A percentile compares a stretch with the other conserved stretches of the same genome.
phyloP scores from a whole-genome alignment of 1,140 invertebrate genomes.

The Samia ricini region DNA sequence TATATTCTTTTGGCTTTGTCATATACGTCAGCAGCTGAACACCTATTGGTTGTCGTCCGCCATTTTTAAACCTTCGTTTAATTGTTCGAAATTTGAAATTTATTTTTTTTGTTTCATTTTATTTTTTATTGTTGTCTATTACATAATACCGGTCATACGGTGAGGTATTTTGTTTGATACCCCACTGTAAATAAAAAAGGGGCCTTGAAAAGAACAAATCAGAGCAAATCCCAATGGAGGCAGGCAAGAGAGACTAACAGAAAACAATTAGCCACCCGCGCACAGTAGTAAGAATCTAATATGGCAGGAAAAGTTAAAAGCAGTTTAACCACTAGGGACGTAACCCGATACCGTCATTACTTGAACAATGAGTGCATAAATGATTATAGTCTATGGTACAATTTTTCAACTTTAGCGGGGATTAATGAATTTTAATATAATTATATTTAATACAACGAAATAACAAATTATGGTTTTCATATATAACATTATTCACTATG shows the following conservation, averaged over 20 bases:
- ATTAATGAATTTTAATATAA: no score
- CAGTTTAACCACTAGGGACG: slow-evolving; percentile 30
- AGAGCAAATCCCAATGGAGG: slow-evolving; percentile 10
- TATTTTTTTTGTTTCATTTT: no score
- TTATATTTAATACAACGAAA: no score
- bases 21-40: slow-evolving; percentile 45
- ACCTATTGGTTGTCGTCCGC: slow-evolving; percentile 1
- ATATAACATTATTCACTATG: no score
- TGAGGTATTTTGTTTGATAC: not conserved
- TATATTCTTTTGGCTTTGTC: slow-evolving; percentile 25
- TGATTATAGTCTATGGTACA: not conserved
- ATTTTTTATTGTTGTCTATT: slow-evolving; percentile 41
- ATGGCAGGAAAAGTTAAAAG: slow-evolving; percentile 30
- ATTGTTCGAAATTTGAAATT: no score
- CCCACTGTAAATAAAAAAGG: not conserved
- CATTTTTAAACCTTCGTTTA: slow-evolving; percentile 40
- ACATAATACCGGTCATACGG: slow-evolving; percentile 13
- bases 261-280: slow-evolving; percentile 21
- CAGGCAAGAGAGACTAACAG: slow-evolving; percentile 4
- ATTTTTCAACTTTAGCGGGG: not conserved
- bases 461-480: no score
- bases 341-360: slow-evolving; percentile 47
- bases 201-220: slow-evolving; percentile 3
- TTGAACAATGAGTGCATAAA: slow-evolving; percentile 27
- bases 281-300: slow-evolving; percentile 7